Base-by-base conservation (phyloP, 2,113 vertebrate species). In the Mastomys natalensis region DNA sequence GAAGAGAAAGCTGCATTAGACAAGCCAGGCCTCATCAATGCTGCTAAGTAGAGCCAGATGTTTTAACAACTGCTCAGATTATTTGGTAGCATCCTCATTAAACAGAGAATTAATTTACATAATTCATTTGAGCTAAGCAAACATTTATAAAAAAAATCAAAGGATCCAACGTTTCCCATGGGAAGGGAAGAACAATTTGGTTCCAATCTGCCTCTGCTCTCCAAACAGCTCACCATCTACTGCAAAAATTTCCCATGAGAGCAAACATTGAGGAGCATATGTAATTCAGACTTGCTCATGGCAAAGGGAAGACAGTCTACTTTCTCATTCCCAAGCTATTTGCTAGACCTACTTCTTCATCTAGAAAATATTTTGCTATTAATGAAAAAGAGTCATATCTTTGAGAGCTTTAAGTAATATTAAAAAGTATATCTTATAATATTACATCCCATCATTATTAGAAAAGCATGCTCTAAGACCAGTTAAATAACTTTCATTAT, bases 81-180 rank as follows among this genome's bases (percentile, higher is more conserved):
- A 87, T 96, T 93, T 95, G 84, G 84, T 95, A 97, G 89, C 85
- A 93, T 82, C 70, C 34, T 95, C 31, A 53, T 45, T 93, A 93
- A 92, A 34, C 31, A 72, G 40, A 96, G 51, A 92, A 92, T 90
- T 91, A 62, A 95, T 89, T 92, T 96, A 21, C 93, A 96, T 96
- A 95, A 95, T 68, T 19, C 12, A 70, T 84, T 95, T 94, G 87
- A 92, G 60, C 90, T 93, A 48, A 68, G 53, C 92, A 85, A 89
- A 72, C 64, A 64, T 73, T 90, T 92, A 72, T 89, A 45, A 48
- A 48, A 87, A 87, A 92, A 93, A 92, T 92, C 72, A 91, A 92
- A 70, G 77, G 82, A 66, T 87, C 34, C 68, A 91, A 1, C 40
- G 55, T 70, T 96, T 92, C 81, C 68, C 5, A 80, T 53, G 17